Evolutionary conservation across 2,797 vertebrate genomes (phyloP).

Genomic region (Iguana delicatissima): DNA sequence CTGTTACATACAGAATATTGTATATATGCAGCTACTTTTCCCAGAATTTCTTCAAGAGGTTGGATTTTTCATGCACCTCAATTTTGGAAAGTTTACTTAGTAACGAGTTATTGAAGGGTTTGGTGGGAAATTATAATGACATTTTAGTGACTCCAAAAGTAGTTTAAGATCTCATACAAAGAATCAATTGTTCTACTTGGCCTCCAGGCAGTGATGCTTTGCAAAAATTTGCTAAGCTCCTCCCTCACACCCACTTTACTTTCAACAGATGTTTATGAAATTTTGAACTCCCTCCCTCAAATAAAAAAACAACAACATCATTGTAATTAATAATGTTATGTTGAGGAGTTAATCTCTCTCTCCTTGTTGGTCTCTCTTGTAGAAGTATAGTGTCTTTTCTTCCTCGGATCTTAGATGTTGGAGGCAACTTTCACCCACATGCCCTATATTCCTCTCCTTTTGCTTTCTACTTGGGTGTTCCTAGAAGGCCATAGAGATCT

Average conservation of each 20-base stretch:
- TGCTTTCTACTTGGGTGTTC: no score
- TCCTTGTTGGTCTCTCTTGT: not conserved
- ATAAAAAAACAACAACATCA: no score
- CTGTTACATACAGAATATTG: constrained; percentile 27
- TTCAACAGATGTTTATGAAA: constrained; percentile 35
- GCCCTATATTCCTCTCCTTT: not conserved
- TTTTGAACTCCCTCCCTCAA: no score
- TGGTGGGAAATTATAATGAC: constrained; percentile 40
- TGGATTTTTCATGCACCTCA: constrained; percentile 36
- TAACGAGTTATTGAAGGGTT: constrained; percentile 56
- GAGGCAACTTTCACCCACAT: not conserved
- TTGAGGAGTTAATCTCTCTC: not conserved
- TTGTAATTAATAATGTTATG: no score
- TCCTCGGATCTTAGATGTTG: not conserved
- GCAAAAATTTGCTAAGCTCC: constrained; percentile 24
- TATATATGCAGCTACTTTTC: constrained; percentile 38
- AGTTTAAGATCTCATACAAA: constrained; percentile 31
- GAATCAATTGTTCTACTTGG: constrained; percentile 36
- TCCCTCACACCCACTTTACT: not conserved
- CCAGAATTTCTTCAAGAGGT: constrained; percentile 44
- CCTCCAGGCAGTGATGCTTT: constrained; percentile 3
- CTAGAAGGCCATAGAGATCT: no score
- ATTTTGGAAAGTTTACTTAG: constrained; percentile 49
- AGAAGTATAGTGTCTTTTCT: not conserved
- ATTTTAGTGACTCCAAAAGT: constrained; percentile 52